Evolutionary conservation across 2,888 invertebrate species (phyloP).

Genomic region (Aleiodes alternator): DNA sequence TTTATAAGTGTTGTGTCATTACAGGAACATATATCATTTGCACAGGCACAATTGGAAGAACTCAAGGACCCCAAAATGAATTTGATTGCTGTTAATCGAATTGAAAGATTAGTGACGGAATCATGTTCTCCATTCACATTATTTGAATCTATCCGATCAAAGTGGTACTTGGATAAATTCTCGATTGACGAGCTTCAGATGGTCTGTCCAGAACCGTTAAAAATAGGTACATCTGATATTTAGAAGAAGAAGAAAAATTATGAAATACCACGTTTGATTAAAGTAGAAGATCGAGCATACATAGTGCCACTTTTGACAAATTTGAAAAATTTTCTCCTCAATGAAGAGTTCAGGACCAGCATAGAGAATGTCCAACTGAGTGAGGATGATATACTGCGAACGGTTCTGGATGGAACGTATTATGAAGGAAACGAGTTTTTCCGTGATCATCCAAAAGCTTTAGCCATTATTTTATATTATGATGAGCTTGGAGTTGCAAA

Average conservation of each 20-base stretch:
- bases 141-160: background rate
- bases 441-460: constrained; percentile 47
- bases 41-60: too few relatives aligned
- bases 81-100: background rate
- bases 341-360: constrained; percentile 48
- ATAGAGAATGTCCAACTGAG: constrained; percentile 46
- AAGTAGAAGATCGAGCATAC: constrained; percentile 46
- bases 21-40: too few relatives aligned
- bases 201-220: background rate
- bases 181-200: background rate
- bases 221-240: background rate
- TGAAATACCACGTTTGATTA: background rate
- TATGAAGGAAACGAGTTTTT: constrained; percentile 55
- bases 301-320: constrained; percentile 49
- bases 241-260: background rate
- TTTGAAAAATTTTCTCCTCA: constrained; percentile 50
- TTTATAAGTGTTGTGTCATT: too few relatives aligned
- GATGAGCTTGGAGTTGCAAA: constrained; percentile 57
- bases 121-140: background rate
- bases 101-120: background rate
- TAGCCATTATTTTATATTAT: constrained; percentile 57
- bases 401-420: constrained; percentile 53
- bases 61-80: background rate
- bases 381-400: constrained; percentile 43
- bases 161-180: background rate